These are phyloP conservation scores for Coptodon bakossiorum DNA, from an alignment of 2,113 vertebrate genomes.

Conservation along the genomic window DNA sequence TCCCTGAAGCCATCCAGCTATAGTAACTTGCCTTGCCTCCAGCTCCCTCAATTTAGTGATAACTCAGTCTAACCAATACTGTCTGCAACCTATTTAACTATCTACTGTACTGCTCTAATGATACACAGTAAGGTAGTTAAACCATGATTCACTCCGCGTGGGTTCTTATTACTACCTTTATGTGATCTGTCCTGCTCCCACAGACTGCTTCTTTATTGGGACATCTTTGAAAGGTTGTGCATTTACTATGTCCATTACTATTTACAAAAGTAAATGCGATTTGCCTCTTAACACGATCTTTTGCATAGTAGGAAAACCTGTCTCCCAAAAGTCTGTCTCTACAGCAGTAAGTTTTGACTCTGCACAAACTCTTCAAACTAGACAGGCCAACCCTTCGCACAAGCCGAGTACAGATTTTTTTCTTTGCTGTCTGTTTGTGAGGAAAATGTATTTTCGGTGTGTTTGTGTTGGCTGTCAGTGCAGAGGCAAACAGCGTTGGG, in stretches of 20 bases:
- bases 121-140: neutral
- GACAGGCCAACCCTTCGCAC: neutral
- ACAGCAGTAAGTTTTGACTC: neutral
- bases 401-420: neutral
- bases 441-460: constrained; percentile 6
- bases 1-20: neutral
- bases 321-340: neutral
- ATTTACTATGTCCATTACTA: neutral
- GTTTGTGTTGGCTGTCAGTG: neutral
- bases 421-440: neutral
- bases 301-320: neutral
- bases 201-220: neutral
- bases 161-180: constrained; percentile 16
- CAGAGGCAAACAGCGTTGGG: neutral
- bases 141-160: neutral
- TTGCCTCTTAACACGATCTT: neutral
- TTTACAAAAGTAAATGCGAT: neutral
- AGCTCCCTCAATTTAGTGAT: neutral
- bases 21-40: neutral
- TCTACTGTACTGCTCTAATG: neutral
- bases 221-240: neutral
- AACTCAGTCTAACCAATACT: neutral
- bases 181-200: neutral
- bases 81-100: neutral
- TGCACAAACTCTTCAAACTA: neutral